Conservation (phyloP, 1,140 invertebrate species). For the Aethina tumida region DNA sequence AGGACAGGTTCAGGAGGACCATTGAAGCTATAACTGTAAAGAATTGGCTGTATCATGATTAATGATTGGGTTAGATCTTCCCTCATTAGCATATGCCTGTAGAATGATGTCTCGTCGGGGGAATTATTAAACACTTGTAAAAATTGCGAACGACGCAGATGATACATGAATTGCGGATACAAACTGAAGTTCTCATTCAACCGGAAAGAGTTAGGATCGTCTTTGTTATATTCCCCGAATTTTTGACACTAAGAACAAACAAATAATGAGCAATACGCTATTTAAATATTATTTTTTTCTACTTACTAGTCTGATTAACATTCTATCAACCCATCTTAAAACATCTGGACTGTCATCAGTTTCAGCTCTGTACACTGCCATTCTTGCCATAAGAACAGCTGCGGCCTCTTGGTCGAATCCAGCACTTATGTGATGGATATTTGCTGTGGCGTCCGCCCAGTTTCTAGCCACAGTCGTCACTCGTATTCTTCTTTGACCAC, state of each 20-base stretch:
- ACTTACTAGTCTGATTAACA: conserved; percentile 88
- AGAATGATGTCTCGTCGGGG: conserved; percentile 99
- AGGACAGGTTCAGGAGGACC: conserved; percentile 96
- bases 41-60: conserved; percentile 99
- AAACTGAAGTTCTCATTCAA: conserved; percentile 94
- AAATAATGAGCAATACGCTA: conserved; percentile 7
- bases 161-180: conserved; percentile 99
- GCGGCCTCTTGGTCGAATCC: conserved; percentile 98
- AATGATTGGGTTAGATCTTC: conserved; percentile 96
- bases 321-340: conserved; percentile 95
- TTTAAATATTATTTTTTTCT: too few species aligned
- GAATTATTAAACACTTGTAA: conserved; percentile 99
- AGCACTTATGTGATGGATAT: conserved; percentile 73
- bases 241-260: conserved; percentile 82
- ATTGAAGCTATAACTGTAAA: conserved; percentile 97
- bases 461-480: conserved; percentile 96
- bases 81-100: conserved; percentile 94
- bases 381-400: conserved; percentile 92
- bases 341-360: conserved; percentile 95
- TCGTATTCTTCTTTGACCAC: conserved; percentile 85
- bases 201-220: conserved; percentile 93
- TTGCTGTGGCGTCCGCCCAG: conserved; percentile 74
- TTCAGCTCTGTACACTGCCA: conserved; percentile 93
- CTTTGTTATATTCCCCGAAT: conserved; percentile 96
- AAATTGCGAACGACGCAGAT: conserved; percentile 95